A percentile compares a stretch with the other conserved stretches of the same genome.
phyloP scores from a whole-genome alignment of 2,797 vertebrate species.

The Dermochelys coriacea region DNA sequence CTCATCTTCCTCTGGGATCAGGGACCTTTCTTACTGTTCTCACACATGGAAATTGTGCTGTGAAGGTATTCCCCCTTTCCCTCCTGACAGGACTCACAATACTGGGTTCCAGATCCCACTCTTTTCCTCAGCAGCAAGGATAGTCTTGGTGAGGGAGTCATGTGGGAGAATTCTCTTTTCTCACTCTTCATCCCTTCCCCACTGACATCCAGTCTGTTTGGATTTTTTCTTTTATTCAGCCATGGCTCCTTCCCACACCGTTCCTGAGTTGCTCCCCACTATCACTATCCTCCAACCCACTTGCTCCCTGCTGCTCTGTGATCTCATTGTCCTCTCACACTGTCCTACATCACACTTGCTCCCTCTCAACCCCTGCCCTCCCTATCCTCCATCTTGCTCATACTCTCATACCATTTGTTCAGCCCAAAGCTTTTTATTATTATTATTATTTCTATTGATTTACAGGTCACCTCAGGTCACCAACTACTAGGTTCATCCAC shows the following conservation, averaged over 20 bases:
- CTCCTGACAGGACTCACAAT: not conserved
- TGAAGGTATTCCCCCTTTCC: not conserved
- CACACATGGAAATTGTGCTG: not conserved
- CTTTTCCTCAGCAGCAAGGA: not conserved
- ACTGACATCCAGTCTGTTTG: not conserved
- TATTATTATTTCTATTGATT: constrained; percentile 39
- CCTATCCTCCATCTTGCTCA: not conserved
- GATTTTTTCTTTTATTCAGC: not conserved
- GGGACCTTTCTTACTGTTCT: not conserved
- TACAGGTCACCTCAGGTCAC: constrained; percentile 53
- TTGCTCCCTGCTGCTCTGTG: not conserved
- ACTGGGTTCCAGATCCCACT: not conserved
- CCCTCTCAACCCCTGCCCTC: not conserved
- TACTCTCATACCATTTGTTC: not conserved
- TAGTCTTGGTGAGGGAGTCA: not conserved
- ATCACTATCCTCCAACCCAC: not conserved
- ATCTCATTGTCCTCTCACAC: constrained; percentile 1
- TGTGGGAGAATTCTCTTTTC: not conserved
- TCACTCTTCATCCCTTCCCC: not conserved
- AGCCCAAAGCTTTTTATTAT: not conserved
- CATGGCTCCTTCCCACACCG: not conserved
- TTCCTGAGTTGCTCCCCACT: fast-evolving
- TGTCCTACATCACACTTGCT: not conserved
- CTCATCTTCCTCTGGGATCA: not conserved
- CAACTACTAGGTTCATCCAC: constrained; percentile 1